Percentiles rank a stretch among this genome's conserved stretches.
Evolutionary conservation across 2,888 invertebrate genomes (phyloP).

Genomic region (Limnephilus auricula): DNA sequence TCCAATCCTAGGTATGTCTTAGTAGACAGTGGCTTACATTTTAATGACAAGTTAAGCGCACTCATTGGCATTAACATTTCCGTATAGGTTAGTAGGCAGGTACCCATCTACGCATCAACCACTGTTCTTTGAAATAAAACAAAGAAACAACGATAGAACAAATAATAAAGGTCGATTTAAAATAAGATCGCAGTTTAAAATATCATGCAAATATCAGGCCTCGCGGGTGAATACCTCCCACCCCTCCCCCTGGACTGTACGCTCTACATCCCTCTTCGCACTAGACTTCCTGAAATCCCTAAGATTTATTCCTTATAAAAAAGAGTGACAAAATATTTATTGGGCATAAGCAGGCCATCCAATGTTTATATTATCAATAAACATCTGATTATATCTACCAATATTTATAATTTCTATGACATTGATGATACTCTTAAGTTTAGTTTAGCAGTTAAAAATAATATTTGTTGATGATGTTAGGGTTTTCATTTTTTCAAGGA

Average conservation of each 20-base stretch:
- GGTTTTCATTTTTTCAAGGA: too few relatives aligned
- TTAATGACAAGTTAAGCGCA: not conserved
- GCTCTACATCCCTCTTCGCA: not conserved
- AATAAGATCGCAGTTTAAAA: slow-evolving; percentile 30
- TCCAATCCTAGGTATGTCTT: not conserved
- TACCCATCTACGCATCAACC: not conserved
- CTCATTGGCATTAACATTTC: not conserved
- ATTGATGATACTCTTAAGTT: too few relatives aligned
- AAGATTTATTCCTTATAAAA: not conserved
- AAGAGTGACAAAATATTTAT: not conserved
- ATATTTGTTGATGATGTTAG: too few relatives aligned
- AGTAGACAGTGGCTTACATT: not conserved
- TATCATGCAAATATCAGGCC: slow-evolving; percentile 35
- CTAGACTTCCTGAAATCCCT: not conserved
- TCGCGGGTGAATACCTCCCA: slow-evolving; percentile 7
- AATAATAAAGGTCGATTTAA: slow-evolving; percentile 44
- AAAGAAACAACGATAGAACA: not conserved
- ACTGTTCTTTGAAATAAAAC: not conserved
- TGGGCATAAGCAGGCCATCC: too few relatives aligned
- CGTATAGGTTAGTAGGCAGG: not conserved
- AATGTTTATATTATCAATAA: too few relatives aligned
- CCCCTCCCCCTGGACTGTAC: not conserved
- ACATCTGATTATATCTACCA: too few relatives aligned
- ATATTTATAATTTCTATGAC: too few relatives aligned
- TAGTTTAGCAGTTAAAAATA: too few relatives aligned